Base-by-base conservation (phyloP, 2,888 invertebrate species). In the Drosophila cognata region DNA sequence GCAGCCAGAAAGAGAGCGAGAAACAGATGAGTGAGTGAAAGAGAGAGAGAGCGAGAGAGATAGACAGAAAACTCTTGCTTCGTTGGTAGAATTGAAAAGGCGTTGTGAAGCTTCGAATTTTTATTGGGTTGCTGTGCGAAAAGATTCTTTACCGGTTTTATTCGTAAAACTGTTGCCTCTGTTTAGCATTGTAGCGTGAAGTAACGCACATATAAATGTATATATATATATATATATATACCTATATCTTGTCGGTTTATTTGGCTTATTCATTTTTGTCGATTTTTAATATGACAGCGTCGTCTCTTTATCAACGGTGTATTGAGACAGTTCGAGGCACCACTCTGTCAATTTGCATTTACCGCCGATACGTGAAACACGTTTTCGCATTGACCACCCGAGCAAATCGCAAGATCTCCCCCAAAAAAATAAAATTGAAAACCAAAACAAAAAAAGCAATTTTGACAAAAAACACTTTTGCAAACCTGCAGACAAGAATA, bases 171-270 rank as follows among this genome's bases (percentile, higher is more conserved):
- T 53, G 68, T 61, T 60, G 55, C 62, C 62, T 70, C 88, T 81
- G 80, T 89, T 85, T 89, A 87, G 82, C 88, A 89, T 74, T 84
- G 71, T 82, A 68, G 88, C 89, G 84, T 87, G 80, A 85, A 85
- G 65, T 73, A n/a, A 51, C 6, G 13, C 11, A 46, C 11, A 51
- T 18, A 33, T 64, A 36, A 56, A 51, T 59, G 21, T 50, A 28
- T 52, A 28, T 25, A 2, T 35, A 29, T 56, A 35, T 35, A 29
- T 56, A 35, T 29, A 50, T 36, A 28, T 28, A n/a, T 16, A 48
- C 8, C 46, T 46, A 46, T 2, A 31, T 65, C 69, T 63, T 65
- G 25, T 66, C 10, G 18, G 38, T 66, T 63, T 82, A 61, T 74
- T 81, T 79, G 70, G 56, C 59, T 82, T 79, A 80, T 72, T 84